Conservation (phyloP, 2,888 invertebrate species). For the Cyclophora punctaria region DNA sequence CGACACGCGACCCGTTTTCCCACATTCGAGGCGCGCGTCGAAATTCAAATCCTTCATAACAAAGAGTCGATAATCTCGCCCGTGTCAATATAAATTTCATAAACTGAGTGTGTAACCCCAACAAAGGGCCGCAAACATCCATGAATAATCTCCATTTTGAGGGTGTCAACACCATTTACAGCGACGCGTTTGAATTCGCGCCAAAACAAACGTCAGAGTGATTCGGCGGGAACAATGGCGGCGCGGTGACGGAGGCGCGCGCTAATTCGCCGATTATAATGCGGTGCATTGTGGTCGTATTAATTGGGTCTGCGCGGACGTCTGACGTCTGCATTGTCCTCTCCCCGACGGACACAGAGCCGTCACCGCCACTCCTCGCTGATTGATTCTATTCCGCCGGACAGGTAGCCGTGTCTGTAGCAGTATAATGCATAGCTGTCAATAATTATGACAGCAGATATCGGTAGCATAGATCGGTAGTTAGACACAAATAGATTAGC, state of each 20-base stretch:
- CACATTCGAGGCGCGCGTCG: conserved; percentile 41
- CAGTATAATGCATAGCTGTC: no score
- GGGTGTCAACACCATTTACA: conserved; percentile 66
- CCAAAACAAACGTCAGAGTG: conserved; percentile 62
- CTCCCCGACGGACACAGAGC: conserved; percentile 20
- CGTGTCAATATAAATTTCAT: conserved; percentile 71
- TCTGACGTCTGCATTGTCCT: conserved; percentile 20
- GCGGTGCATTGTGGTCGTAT: conserved; percentile 46
- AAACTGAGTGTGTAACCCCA: conserved; percentile 58
- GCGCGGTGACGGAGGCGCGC: conserved; percentile 29
- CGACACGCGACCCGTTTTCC: conserved; percentile 53
- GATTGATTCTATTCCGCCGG: conserved; percentile 2
- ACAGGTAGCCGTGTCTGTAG: no score
- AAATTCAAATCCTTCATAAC: conserved; percentile 63
- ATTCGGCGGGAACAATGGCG: conserved; percentile 47
- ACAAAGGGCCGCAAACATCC: conserved; percentile 65
- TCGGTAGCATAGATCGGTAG: no score
- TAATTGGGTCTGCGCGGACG: conserved; percentile 42
- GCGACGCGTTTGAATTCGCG: conserved; percentile 46
- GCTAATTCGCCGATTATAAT: conserved; percentile 52
- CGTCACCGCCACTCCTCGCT: background rate
- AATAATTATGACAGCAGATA: no score
- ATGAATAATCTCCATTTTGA: conserved; percentile 71
- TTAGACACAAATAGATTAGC: no score
- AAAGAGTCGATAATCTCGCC: conserved; percentile 64